These are phyloP conservation scores for Listronotus oregonensis DNA, from an alignment of 1,140 invertebrate species.

Conservation along the genomic window DNA sequence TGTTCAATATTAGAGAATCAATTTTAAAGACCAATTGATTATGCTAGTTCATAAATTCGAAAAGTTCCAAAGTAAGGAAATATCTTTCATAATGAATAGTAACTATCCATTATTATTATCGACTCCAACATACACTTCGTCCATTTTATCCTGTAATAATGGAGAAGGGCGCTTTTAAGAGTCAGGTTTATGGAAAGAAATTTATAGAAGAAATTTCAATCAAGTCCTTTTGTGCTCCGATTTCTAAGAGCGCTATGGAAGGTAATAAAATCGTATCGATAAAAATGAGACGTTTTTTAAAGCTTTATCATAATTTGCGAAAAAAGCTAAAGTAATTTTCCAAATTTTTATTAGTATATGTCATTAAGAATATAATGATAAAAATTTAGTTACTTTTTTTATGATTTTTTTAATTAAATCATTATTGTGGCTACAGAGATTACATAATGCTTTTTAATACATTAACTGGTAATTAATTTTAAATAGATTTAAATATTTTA, in stretches of 20 bases:
- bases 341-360: constrained; percentile 1
- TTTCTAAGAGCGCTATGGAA: constrained; percentile 20
- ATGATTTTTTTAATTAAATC: no score
- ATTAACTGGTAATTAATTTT: no score
- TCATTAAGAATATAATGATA: no score
- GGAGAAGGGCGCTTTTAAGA: constrained; percentile 25
- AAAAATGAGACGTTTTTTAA: constrained; percentile 18
- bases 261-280: constrained; percentile 35
- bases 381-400: no score
- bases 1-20: constrained; percentile 3
- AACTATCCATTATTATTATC: constrained; percentile 37
- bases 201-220: constrained; percentile 37
- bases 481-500: no score
- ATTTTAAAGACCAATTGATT: constrained; percentile 16
- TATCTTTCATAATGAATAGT: constrained; percentile 25
- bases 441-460: no score
- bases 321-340: constrained; percentile 10
- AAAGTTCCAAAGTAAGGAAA: constrained; percentile 25
- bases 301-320: constrained; percentile 7
- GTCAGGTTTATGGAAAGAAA: constrained; percentile 34
- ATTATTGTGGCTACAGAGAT: no score
- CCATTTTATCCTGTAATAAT: constrained; percentile 27
- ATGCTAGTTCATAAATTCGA: constrained; percentile 17
- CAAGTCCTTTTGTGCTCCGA: constrained; percentile 30
- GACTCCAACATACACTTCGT: constrained; percentile 22